A percentile compares a stretch with the other conserved stretches of the same genome.
These are phyloP conservation scores for Anabas testudineus DNA, from an alignment of 2,797 vertebrate species.

Conservation along the genomic window DNA sequence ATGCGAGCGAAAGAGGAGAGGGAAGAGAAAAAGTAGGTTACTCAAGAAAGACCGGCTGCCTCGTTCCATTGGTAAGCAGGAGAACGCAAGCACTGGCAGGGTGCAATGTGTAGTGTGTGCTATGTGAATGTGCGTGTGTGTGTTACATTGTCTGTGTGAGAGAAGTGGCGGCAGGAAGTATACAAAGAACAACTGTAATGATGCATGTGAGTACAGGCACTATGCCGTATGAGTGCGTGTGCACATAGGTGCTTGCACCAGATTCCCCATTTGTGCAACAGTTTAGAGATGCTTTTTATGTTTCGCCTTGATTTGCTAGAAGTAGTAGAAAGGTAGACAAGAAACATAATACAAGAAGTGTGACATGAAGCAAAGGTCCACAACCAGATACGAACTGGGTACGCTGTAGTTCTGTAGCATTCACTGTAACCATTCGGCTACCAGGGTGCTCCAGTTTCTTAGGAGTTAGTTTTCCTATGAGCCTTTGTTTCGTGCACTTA, in stretches of 20 bases:
- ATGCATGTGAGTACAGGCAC: conserved; percentile 6
- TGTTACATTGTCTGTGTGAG: conserved; percentile 33
- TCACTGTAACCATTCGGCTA: too few species aligned
- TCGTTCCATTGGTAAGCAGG: conserved; percentile 62
- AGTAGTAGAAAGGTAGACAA: too few species aligned
- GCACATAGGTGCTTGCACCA: conserved; percentile 8
- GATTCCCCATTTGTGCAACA: conserved; percentile 21
- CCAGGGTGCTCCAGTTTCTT: conserved; percentile 9
- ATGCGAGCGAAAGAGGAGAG: conserved; percentile 36
- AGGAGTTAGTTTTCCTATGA: too few species aligned
- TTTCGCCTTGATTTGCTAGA: too few species aligned
- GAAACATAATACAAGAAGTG: too few species aligned
- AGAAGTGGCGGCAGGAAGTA: conserved; percentile 18
- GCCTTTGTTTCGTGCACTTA: conserved; percentile 3
- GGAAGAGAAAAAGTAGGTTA: conserved; percentile 75
- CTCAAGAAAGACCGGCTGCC: conserved; percentile 61
- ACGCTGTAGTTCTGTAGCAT: too few species aligned
- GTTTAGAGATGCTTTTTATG: conserved; percentile 1
- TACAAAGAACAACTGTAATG: conserved; percentile 20
- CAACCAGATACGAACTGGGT: too few species aligned
- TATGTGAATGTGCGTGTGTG: conserved; percentile 35
- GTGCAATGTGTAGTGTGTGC: conserved; percentile 42
- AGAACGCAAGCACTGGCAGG: conserved; percentile 52
- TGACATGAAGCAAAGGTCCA: too few species aligned
- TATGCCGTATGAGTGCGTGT: conserved; percentile 4